phyloP scores from a whole-genome alignment of 2,797 vertebrate species.

The Silurus lanzhouensis region DNA sequence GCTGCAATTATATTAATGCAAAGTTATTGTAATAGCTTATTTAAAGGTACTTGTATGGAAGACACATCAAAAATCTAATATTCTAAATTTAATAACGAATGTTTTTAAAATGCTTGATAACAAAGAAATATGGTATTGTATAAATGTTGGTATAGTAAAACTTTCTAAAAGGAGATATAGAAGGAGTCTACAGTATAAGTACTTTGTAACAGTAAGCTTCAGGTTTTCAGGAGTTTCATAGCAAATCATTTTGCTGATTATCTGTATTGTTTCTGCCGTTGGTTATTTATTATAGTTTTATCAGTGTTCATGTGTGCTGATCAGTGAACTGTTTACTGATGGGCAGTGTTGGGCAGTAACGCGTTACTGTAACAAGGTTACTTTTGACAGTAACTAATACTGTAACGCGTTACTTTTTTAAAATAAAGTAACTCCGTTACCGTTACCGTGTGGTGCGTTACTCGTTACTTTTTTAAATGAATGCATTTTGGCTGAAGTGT shows the following conservation, averaged over 20 bases:
- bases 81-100: not conserved
- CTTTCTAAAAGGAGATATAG: not conserved
- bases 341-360: no score
- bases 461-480: no score
- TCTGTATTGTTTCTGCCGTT: not conserved
- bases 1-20: not conserved
- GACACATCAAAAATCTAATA: not conserved
- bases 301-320: no score
- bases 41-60: not conserved
- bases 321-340: no score
- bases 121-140: not conserved
- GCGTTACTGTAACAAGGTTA: no score
- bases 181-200: not conserved
- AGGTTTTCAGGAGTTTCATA: not conserved
- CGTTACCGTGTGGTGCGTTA: no score
- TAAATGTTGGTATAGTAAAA: not conserved
- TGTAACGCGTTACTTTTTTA: no score
- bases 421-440: no score
- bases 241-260: not conserved
- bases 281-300: not conserved
- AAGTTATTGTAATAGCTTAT: not conserved
- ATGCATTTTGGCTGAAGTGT: no score
- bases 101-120: not conserved
- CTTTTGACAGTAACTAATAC: no score
- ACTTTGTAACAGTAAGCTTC: not conserved